Evolutionary conservation across 2,797 vertebrate species (phyloP), one percentile per base, ranked within the genome.

Genomic region (Clangula hyemalis): DNA sequence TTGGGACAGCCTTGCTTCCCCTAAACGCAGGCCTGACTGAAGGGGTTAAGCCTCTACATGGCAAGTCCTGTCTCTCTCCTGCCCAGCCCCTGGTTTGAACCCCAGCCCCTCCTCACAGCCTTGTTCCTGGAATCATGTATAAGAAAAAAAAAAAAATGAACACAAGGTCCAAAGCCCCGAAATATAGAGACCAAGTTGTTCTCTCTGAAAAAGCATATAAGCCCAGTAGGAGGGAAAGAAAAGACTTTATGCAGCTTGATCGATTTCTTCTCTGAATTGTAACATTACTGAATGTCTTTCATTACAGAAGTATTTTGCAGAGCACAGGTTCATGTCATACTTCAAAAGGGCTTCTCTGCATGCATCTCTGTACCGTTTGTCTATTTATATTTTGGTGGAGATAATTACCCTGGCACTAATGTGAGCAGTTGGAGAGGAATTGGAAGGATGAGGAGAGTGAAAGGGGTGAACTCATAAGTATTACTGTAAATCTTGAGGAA

Each of bases 131-230:
- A 76, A 19, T 79, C 4, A 32, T 76, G 73, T 61, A 36, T 4
- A 76, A 45, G 65, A 90, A 89, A 90, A 57, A 6, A 7, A 70
- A 56, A 22, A 2, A 15, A 27, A 32, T 2, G 43, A 68, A 57
- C 3, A 13, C 30, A 70, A 47, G 3, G 5, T 16, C 8, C 27
- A 51, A 41, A 89, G 21, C 3, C n/a, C 49, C 19, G 1, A 21
- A 57, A 62, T 24, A 47, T 10, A 49, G 4, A 13, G 18, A 6
- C 21, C 24, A 77, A 15, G 32, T 10, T 61, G 13, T 87, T 90
- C 82, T 85, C n/a, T 87, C 74, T 86, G 60, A 82, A 91, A 93
- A 95, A 86, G 39, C 77, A 41, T 85, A 62, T 19, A 28, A 88
- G 21, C 5, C 27, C 56, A 89, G 77, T 36, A 51, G 20, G 16